Base-by-base conservation (phyloP, 2,113 vertebrate species). In the Tetrax tetrax region DNA sequence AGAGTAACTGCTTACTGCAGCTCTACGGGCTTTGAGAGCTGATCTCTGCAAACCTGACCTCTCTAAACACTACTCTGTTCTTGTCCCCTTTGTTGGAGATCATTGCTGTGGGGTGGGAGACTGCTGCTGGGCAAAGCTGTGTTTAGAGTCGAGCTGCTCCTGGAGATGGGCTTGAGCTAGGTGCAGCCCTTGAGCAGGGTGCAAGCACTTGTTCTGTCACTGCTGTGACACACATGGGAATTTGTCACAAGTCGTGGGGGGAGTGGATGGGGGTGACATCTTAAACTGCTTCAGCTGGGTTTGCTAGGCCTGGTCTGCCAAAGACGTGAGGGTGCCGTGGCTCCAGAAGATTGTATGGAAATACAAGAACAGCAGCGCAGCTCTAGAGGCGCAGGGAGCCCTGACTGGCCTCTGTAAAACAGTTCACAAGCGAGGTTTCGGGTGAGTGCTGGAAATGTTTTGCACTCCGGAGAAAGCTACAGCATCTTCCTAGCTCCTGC, bases 61-160 rank as follows among this genome's bases (percentile, higher is more conserved):
- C 59, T 38, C 16, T 64, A 69, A 87, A 24, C 14, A 20, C 33
- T 45, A 10, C 59, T 69, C 17, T 35, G 37, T 19, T 24, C 28
- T 77, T 16, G 53, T 82, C 33, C 48, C 9, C 4, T 38, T 6
- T 35, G 63, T 4, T 56, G 71, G 90, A 35, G 33, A 17, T 41
- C 10, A 8, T 54, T 6, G 2, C 23, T 4, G 2, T 2, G 14
- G 65, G 43, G 7, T 1, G 5, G 63, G 43, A 68, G 54, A 5
- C 23, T 43, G 37, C 33, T 51, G n/a, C 45, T 61, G 23, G 19
- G 27, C 12, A 61, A n/a, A 56, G 20, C 47, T 37, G 33, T 33
- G 12, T 66, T 77, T 37, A 35, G 29, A 43, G 43, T 43, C 38
- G 43, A 59, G 54, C 59, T 82, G 65, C 48, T 63, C 12, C 12